phyloP scores from a whole-genome alignment of 1,140 invertebrate genomes.

The Belonocnema kinseyi region DNA sequence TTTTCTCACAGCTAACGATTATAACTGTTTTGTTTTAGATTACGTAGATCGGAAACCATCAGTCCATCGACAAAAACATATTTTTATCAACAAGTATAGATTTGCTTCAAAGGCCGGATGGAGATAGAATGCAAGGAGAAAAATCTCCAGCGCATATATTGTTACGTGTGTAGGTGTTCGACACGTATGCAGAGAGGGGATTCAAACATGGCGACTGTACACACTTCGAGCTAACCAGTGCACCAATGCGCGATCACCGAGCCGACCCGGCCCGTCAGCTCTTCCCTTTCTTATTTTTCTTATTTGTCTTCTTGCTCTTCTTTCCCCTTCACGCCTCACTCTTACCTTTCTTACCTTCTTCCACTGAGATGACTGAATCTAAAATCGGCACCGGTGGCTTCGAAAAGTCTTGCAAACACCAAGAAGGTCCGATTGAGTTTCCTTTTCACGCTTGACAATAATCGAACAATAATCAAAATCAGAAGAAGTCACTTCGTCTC shows the following conservation, averaged over 20 bases:
- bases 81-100: no score
- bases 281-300: slow-evolving; percentile 53
- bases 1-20: no score
- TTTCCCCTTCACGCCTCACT: slow-evolving; percentile 50
- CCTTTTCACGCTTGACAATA: slow-evolving; percentile 34
- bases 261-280: slow-evolving; percentile 64
- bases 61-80: no score
- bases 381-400: slow-evolving; percentile 29
- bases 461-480: background rate
- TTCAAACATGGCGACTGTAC: slow-evolving; percentile 72
- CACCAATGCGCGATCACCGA: slow-evolving; percentile 72
- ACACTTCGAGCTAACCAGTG: slow-evolving; percentile 62
- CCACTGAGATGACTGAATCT: slow-evolving; percentile 40
- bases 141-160: slow-evolving; percentile 46
- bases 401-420: slow-evolving; percentile 40
- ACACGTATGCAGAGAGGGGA: slow-evolving; percentile 61
- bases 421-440: slow-evolving; percentile 39
- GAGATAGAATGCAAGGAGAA: slow-evolving; percentile 41
- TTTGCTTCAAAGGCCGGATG: slow-evolving; percentile 29
- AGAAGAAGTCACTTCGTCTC: background rate
- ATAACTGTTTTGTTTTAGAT: no score
- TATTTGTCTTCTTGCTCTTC: slow-evolving; percentile 57
- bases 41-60: no score
- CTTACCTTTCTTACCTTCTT: slow-evolving; percentile 42
- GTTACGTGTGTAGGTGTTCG: slow-evolving; percentile 66